Conservation (phyloP, 2,888 invertebrate genomes). For the Perithous albicinctus region DNA sequence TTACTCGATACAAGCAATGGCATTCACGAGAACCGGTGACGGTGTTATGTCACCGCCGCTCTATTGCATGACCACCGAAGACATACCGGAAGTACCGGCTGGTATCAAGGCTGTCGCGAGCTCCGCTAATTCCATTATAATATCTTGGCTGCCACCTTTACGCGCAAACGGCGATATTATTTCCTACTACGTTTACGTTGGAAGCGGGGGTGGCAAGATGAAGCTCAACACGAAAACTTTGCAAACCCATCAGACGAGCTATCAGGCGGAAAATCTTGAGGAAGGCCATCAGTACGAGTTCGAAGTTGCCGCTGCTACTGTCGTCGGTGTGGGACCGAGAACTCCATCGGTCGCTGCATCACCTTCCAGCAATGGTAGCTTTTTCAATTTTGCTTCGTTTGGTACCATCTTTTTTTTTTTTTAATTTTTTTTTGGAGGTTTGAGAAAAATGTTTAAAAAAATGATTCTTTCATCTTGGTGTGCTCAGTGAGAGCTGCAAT, state of each 20-base stretch:
- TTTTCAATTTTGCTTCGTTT: constrained; percentile 45
- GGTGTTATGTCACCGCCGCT: constrained; percentile 94
- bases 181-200: constrained; percentile 82
- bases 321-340: constrained; percentile 83
- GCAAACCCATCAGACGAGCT: constrained; percentile 81
- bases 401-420: too few species aligned
- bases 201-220: constrained; percentile 80
- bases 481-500: constrained; percentile 84
- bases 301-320: constrained; percentile 83
- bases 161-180: constrained; percentile 90
- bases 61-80: constrained; percentile 95
- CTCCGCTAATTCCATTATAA: constrained; percentile 93
- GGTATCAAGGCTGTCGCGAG: constrained; percentile 96
- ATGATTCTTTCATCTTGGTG: too few species aligned
- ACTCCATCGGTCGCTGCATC: constrained; percentile 84
- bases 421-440: too few species aligned
- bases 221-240: constrained; percentile 80
- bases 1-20: constrained; percentile 95
- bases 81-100: constrained; percentile 95
- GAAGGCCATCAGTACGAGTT: constrained; percentile 84
- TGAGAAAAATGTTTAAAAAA: too few species aligned
- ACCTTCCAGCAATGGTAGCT: constrained; percentile 84
- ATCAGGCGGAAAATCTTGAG: constrained; percentile 82
- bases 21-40: constrained; percentile 95
- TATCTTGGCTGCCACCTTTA: constrained; percentile 95